Conservation (phyloP, 2,113 vertebrate species). For the Halichoeres trimaculatus region DNA sequence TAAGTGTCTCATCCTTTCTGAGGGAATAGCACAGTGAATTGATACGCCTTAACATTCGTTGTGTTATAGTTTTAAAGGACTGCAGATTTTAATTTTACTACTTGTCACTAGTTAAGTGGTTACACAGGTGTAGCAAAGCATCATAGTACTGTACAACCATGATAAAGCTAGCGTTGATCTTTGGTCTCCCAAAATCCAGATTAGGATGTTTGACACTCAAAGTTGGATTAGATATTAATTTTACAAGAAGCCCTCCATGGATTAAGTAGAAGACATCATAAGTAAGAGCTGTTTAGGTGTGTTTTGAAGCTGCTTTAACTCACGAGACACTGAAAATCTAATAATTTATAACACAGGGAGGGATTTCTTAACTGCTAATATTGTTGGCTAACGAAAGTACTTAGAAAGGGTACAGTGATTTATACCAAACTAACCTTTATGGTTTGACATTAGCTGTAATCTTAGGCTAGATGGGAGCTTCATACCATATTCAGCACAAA, state of each 20-base stretch:
- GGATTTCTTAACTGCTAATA: constrained; percentile 12
- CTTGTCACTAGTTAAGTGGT: constrained; percentile 51
- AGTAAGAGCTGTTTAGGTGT: constrained; percentile 42
- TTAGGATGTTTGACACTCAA: constrained; percentile 46
- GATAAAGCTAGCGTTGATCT: constrained; percentile 73
- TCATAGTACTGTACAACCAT: constrained; percentile 43
- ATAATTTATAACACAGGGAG: constrained; percentile 1
- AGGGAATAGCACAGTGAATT: constrained; percentile 64
- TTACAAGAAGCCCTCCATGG: constrained; percentile 49
- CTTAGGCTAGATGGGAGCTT: neutral
- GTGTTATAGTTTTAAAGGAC: constrained; percentile 31
- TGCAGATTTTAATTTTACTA: constrained; percentile 15
- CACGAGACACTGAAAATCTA: constrained; percentile 18
- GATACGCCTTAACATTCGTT: constrained; percentile 5
- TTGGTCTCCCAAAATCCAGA: constrained; percentile 73
- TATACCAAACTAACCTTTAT: neutral
- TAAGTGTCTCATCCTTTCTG: constrained; percentile 23
- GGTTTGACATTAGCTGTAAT: neutral
- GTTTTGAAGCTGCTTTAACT: constrained; percentile 29
- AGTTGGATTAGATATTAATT: constrained; percentile 28
- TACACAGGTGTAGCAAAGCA: constrained; percentile 36
- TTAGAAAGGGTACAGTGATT: neutral
- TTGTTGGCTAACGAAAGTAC: neutral
- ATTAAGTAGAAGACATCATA: constrained; percentile 37
- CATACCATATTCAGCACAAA: neutral